These are phyloP conservation scores for Agrilus planipennis DNA, from an alignment of 1,140 invertebrate genomes.

Conservation along the genomic window DNA sequence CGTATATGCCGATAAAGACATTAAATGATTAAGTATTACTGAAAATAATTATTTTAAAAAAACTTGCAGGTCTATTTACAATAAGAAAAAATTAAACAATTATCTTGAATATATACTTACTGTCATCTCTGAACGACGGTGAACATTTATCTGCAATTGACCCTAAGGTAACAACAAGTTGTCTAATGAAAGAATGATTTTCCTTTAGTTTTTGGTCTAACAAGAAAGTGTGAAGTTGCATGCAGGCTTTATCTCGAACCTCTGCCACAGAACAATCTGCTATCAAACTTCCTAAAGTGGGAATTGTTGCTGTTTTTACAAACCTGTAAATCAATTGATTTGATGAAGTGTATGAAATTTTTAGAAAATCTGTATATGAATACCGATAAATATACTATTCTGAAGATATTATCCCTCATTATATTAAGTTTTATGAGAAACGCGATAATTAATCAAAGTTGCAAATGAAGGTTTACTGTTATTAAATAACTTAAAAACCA, in stretches of 20 bases:
- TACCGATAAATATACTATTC: too few species aligned
- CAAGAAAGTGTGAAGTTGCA: constrained; percentile 57
- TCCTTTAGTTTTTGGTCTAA: constrained; percentile 39
- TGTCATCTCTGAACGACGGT: constrained; percentile 43
- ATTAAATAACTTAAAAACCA: too few species aligned
- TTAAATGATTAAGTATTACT: constrained; percentile 53
- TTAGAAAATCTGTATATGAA: too few species aligned
- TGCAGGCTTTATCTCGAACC: constrained; percentile 56
- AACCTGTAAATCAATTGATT: constrained; percentile 36
- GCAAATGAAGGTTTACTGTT: too few species aligned
- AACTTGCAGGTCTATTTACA: too few species aligned
- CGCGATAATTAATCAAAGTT: too few species aligned
- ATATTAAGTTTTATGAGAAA: too few species aligned
- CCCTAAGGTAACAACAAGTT: constrained; percentile 40
- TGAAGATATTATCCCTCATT: too few species aligned
- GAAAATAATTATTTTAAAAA: too few species aligned
- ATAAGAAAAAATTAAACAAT: too few species aligned
- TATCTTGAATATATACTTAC: constrained; percentile 24
- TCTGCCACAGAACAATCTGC: constrained; percentile 42
- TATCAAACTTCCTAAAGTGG: constrained; percentile 51
- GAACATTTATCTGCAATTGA: constrained; percentile 40
- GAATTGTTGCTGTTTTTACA: constrained; percentile 51
- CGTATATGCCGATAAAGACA: constrained; percentile 43
- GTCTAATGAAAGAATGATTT: constrained; percentile 34
- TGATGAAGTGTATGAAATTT: too few species aligned